phyloP scores from a whole-genome alignment of 2,888 invertebrate species.

The Caenorhabditis sp. region DNA sequence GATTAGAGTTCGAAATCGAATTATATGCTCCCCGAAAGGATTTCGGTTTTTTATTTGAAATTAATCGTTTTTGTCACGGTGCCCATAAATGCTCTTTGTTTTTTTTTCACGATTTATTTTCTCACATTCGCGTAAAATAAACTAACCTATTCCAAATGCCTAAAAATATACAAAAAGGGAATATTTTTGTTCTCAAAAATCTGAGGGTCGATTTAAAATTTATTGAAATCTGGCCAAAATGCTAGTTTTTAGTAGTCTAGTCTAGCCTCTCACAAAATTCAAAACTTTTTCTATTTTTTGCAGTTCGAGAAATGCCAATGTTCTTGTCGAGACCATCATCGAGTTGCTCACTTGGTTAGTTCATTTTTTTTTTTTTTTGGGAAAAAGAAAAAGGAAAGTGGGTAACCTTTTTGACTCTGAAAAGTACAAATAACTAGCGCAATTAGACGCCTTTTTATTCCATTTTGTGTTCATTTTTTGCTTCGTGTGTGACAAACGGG shows the following conservation, averaged over 20 bases:
- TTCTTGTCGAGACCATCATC: slow-evolving; percentile 25
- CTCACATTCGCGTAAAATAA: too few species aligned
- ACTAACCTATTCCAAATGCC: too few species aligned
- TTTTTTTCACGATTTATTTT: neutral
- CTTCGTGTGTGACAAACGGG: too few species aligned
- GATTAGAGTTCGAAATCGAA: neutral
- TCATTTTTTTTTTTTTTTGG: neutral
- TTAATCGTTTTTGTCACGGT: neutral
- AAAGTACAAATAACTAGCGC: neutral
- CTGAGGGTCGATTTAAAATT: neutral
- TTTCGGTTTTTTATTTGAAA: neutral
- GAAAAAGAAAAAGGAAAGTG: too few species aligned
- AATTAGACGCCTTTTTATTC: too few species aligned
- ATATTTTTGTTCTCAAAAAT: too few species aligned
- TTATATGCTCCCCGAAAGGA: too few species aligned
- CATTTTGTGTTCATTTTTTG: too few species aligned
- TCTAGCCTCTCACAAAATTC: neutral
- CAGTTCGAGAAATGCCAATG: slow-evolving; percentile 18
- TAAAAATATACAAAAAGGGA: too few species aligned
- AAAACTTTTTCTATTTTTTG: slow-evolving; percentile 10
- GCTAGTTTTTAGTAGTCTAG: neutral
- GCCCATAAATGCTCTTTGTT: neutral
- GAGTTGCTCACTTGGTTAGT: slow-evolving; percentile 29
- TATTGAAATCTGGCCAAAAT: neutral
- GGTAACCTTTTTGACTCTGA: too few species aligned